Conservation (phyloP, 1,140 invertebrate species). For the Hirudo medicinalis region DNA sequence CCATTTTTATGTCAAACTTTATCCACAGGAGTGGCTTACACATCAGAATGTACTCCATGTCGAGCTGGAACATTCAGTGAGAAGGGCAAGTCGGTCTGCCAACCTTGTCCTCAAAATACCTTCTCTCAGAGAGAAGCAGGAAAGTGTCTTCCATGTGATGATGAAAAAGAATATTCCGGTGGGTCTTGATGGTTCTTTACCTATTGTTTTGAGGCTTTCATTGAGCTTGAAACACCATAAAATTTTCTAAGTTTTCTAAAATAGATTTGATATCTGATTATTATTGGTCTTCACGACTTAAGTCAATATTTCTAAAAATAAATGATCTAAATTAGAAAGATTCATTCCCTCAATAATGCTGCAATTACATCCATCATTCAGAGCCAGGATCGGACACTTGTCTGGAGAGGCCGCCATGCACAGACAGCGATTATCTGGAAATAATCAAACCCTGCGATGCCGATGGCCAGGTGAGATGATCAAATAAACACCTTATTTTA, state of each 20-base stretch:
- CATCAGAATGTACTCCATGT: slow-evolving; percentile 49
- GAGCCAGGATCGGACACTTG: slow-evolving; percentile 43
- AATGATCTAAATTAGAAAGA: no score
- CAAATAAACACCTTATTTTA: neutral
- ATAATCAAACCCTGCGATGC: slow-evolving; percentile 44
- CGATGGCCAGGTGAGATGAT: slow-evolving; percentile 8
- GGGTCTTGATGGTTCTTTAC: slow-evolving; percentile 21
- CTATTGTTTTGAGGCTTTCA: no score
- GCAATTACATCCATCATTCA: slow-evolving; percentile 23
- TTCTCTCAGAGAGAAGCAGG: slow-evolving; percentile 41
- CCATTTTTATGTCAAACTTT: neutral
- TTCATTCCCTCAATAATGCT: neutral
- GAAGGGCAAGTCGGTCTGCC: slow-evolving; percentile 42
- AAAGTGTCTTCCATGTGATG: slow-evolving; percentile 44
- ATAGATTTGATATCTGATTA: no score
- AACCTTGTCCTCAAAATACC: slow-evolving; percentile 42
- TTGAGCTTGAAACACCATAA: no score
- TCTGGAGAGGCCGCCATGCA: slow-evolving; percentile 44
- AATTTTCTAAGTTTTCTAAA: no score
- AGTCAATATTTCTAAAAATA: no score
- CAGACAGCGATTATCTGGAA: slow-evolving; percentile 47
- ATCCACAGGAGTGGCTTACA: slow-evolving; percentile 47
- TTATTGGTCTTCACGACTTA: no score
- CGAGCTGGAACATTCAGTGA: slow-evolving; percentile 46
- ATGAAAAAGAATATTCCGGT: slow-evolving; percentile 40